Base-by-base conservation (phyloP, 2,888 invertebrate species). In the Spilosoma lubricipeda region DNA sequence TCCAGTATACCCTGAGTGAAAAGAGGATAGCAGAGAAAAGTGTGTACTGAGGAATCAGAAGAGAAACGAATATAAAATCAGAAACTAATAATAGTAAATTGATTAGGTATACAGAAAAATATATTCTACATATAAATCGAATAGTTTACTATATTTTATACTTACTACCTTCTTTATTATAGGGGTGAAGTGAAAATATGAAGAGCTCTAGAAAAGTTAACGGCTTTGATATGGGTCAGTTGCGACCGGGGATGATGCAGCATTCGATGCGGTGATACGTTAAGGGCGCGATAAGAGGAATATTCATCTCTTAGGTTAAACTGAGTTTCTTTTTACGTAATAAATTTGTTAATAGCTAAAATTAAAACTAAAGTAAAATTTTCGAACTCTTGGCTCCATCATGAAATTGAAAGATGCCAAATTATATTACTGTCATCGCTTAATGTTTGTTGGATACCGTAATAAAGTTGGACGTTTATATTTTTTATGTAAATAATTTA, bases 161-260 rank as follows among this genome's bases (percentile, higher is more conserved):
- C 11, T 27, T 33, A 64, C 8, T 20, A 8, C 1, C 30, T 18
- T 64, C 3, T 11, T n/a, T 56, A 7, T 30, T 70, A 30, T 23
- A 36, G 36, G 56, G 33, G 13, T 23, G 13, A 59, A 59, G 59
- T 63, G 7, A 30, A 30, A 63, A 81, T 81, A 78, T 80, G 83
- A 87, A 86, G 4, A 63, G 27, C 18, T 83, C 78, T 81, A 88
- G 87, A 87, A 88, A 84, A 87, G 86, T 86, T 88, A 88, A 86
- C 85, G 88, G 85, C 80, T 87, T 76, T 82, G 84, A 94, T 93
- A 88, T 94, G 90, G 94, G 94, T 93, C 94, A 94, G 85, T 86
- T 89, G 82, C 87, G 89, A 86, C 89, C 85, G 87, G 86, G 81
- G 85, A 87, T 90, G 91, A 87, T 90, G 91, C 88, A 87, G 82